Base-by-base conservation (phyloP, 2,888 invertebrate genomes). In the Tetropium fuscum region DNA sequence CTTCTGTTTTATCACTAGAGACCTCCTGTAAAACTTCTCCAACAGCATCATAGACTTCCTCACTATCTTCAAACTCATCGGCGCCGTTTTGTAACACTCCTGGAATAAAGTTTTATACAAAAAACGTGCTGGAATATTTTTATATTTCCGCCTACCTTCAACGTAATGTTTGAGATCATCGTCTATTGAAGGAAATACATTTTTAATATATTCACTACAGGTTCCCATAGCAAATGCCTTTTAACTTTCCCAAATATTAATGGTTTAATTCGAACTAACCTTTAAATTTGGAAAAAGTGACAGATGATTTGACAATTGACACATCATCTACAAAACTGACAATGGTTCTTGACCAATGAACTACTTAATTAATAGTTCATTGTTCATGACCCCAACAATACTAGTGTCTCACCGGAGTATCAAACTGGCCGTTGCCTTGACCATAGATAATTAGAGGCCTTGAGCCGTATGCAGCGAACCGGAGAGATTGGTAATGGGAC, bases 31-130 rank as follows among this genome's bases (percentile, higher is more conserved):
- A 83, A 53, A 97, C 92, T 82, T 93, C 93, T 1, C 97, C 97
- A 66, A 98, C 90, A 0, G 97, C 97, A 76, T 98, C 97, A 78
- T 90, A 96, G 11, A 98, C 87, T 81, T 97, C 97, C 72, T 95
- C 94, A 30, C 90, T 89, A 64, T 91, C 91, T 74, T 95, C 92
- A 79, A 97, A 97, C 73, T 97, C 97, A 71, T 95, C 96, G 59
- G 90, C 90, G 68, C 93, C 92, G 74, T 91, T 92, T 61, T 89
- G 87, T 60, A 96, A 83, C 53, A 96, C 91, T 78, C 91, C 94
- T 95, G n/a, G n/a, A 74, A 34, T 47, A 47, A 15, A 10, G 30
- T 48, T 43, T 48, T 61, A 8, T 54, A 49, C 32, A 38, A 44
- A 48, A 34, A 56, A 32, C 25, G 30, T 49, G 27, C 18, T 4